Evolutionary conservation across 2,888 invertebrate genomes (phyloP), one percentile per base, ranked within the genome.

Genomic region (Linnaemya vulpina): DNA sequence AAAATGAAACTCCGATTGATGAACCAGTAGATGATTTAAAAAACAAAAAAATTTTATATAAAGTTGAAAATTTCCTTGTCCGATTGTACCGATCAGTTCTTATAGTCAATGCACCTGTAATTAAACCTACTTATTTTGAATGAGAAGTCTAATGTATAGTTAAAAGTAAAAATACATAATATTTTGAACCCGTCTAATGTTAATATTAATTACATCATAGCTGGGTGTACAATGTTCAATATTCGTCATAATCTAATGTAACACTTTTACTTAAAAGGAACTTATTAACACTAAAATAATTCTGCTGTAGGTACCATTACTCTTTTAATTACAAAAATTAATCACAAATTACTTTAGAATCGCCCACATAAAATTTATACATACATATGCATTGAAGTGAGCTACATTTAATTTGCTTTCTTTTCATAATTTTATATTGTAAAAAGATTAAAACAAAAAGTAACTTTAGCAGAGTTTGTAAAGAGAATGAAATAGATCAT

Each of bases 301-400:
- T 20, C 4, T 46, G 15, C 46, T n/a, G 40, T 43, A 43, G 40
- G 13, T n/a, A 53, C 53, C 2, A 22, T 20, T n/a, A 17, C 55
- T 62, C 63, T 79, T 73, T 67, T 58, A 80, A 20, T 17, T 74
- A 74, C 60, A 77, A 58, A 40, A 30, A 58, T 80, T 80, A 67
- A 62, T 74, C 68, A 49, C 60, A 55, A 62, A 79, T 75, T 70
- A 53, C 74, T 70, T 83, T 51, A 75, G 20, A 83, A 43, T 40
- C 84, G 68, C 84, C 84, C 73, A 80, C 84, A 71, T 75, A 67
- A 30, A 43, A 43, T 38, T 71, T 63, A 49, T 63, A 46, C 35
- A 76, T 40, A 30, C 9, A 38, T 81, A 13, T 58, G 40, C 25
- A 55, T 73, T 38, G 49, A 67, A 55, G 20, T 55, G 25, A 22